Evolutionary conservation across 1,140 invertebrate genomes (phyloP), one percentile per base, ranked within the genome.

Genomic region (Formica selysi): DNA sequence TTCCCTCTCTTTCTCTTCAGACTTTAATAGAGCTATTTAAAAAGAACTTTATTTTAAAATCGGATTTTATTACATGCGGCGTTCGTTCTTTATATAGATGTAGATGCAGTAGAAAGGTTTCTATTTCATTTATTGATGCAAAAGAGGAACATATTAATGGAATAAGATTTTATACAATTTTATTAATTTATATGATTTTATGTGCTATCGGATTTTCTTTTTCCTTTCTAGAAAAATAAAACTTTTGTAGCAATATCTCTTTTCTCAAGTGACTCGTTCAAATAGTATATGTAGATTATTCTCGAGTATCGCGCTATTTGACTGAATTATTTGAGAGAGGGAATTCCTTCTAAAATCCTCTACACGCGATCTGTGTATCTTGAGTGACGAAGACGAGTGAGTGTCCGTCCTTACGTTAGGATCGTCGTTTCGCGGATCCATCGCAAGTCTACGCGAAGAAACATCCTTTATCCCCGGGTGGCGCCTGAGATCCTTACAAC

Each of bases 401-500:
- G 74, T 76, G 87, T 85, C 79, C 85, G 13, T 51, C 16, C 48
- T 89, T 22, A 22, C 22, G 22, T 22, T 87, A 78, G 26, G n/a
- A 76, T 80, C 65, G 68, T 71, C 57, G 26, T 84, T 62, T 79
- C 51, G 59, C 67, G 73, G 79, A 64, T 16, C 16, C 48, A 19
- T 51, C 48, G 48, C 36, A 19, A 57, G 54, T 81, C 74, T 51
- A 76, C 59, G 67, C 54, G 61, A 83, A 64, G 79, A 74, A 74
- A 65, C 85, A 84, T 79, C 76, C 80, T 86, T 81, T 71, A 85
- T 81, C 41, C 76, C 64, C 48, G 88, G 44, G 78, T 89, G 81
- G 80, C 88, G 80, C 88, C 88, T 70, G 29, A 32, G 80, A 87
- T 83, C 32, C 88, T 80, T 62, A 87, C 78, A 84, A 81, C 16